Percentiles rank a stretch among this genome's conserved stretches.
phyloP scores from a whole-genome alignment of 2,888 invertebrate genomes.

The Cheilosia urbana region DNA sequence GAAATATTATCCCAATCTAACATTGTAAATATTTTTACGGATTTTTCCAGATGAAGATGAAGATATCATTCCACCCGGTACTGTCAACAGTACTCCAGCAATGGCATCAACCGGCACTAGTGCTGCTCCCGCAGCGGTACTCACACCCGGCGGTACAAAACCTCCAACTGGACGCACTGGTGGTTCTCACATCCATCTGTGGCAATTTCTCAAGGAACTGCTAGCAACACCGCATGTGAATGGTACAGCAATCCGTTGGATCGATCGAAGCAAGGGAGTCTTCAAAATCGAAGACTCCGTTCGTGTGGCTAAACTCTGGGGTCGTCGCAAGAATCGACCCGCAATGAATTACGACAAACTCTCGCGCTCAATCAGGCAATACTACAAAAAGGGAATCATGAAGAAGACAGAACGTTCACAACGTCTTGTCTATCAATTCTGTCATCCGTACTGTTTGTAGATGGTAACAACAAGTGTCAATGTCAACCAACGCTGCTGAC shows the following conservation, averaged over 20 bases:
- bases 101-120: conserved; percentile 67
- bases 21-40: neutral
- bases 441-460: conserved; percentile 95
- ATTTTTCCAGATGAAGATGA: conserved; percentile 84
- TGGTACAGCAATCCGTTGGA: conserved; percentile 98
- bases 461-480: neutral
- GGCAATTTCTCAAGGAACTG: conserved; percentile 99
- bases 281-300: conserved; percentile 99
- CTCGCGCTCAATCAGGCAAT: conserved; percentile 98
- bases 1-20: neutral
- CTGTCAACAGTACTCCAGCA: conserved; percentile 73
- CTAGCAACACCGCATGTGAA: conserved; percentile 94
- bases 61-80: conserved; percentile 79
- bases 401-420: conserved; percentile 99
- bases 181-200: conserved; percentile 97
- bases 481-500: conserved; percentile 17
- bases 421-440: conserved; percentile 99
- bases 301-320: conserved; percentile 98
- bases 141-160: conserved; percentile 79
- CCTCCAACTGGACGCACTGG: conserved; percentile 83
- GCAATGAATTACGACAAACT: conserved; percentile 99
- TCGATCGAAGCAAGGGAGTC: conserved; percentile 96
- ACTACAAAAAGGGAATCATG: conserved; percentile 99
- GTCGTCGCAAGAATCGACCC: conserved; percentile 98
- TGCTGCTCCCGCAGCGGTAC: conserved; percentile 59